These are phyloP conservation scores for Xanthorhoe designata DNA, from an alignment of 2,888 invertebrate species.

Conservation along the genomic window DNA sequence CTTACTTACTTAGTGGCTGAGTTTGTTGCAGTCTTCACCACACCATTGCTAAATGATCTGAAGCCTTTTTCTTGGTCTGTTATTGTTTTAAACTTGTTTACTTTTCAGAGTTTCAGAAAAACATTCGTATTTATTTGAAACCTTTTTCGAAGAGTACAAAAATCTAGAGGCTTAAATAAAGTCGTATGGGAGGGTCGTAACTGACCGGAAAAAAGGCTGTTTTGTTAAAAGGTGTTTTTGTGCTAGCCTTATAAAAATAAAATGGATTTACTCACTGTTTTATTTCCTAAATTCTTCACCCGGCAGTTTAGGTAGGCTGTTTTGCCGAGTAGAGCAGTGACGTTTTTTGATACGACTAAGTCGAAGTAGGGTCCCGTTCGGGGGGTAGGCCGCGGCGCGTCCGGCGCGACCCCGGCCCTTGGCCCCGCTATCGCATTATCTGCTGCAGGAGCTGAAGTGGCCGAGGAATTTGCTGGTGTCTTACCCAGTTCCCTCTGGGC, in stretches of 20 bases:
- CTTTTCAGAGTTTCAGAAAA: not conserved
- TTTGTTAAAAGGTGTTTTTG: not conserved
- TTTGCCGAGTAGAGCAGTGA: slow-evolving; percentile 94
- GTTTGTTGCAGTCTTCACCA: slow-evolving; percentile 33
- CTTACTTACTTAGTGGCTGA: slow-evolving; percentile 41
- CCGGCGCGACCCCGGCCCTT: slow-evolving; percentile 65
- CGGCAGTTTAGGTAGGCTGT: slow-evolving; percentile 96
- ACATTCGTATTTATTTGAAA: not conserved
- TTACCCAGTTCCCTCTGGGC: slow-evolving; percentile 81
- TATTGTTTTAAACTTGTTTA: slow-evolving; percentile 13
- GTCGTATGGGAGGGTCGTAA: not conserved
- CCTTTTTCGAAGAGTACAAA: not conserved
- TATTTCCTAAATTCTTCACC: slow-evolving; percentile 95
- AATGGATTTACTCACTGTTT: slow-evolving; percentile 89
- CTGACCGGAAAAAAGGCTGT: not conserved
- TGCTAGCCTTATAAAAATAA: slow-evolving; percentile 4
- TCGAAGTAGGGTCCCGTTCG: slow-evolving; percentile 92
- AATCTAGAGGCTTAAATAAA: not conserved
- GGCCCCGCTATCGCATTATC: slow-evolving; percentile 77
- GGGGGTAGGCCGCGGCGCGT: slow-evolving; percentile 77
- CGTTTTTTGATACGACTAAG: slow-evolving; percentile 89
- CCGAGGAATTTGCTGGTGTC: slow-evolving; percentile 68
- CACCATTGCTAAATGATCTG: slow-evolving; percentile 34
- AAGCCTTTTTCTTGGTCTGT: slow-evolving; percentile 15
- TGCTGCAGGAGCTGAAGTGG: slow-evolving; percentile 81